A percentile compares a stretch with the other conserved stretches of the same genome.
Conservation (phyloP, 2,797 vertebrate species). For the Podarcis siculus region DNA sequence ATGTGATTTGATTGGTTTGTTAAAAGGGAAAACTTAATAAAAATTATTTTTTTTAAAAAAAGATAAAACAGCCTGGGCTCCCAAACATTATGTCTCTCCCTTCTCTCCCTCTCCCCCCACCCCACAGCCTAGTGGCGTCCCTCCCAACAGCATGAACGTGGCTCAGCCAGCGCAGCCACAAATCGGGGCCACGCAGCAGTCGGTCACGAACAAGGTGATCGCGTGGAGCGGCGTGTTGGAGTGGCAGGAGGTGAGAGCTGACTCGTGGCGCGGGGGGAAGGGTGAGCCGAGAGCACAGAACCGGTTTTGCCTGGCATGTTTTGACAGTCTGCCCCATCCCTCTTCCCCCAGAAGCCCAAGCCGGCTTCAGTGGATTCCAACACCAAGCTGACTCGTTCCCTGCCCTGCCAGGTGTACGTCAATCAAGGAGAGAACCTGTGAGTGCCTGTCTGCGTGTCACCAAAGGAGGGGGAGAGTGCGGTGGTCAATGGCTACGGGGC, state of each 20-base stretch:
- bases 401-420: conserved; percentile 93
- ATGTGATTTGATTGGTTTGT: no score
- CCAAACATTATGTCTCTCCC: conserved; percentile 39
- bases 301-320: background rate
- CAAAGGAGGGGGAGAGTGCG: background rate
- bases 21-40: no score
- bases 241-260: conserved; percentile 90
- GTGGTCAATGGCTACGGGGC: background rate
- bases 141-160: conserved; percentile 55
- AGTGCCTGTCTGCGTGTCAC: conserved; percentile 67
- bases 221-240: conserved; percentile 93
- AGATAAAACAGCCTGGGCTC: no score
- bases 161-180: conserved; percentile 54
- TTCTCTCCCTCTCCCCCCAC: conserved; percentile 40
- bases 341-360: conserved; percentile 87
- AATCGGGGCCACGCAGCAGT: conserved; percentile 77
- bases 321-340: background rate
- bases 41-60: no score
- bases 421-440: conserved; percentile 95
- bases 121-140: conserved; percentile 50
- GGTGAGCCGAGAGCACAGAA: background rate
- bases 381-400: conserved; percentile 90
- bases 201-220: conserved; percentile 87
- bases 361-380: conserved; percentile 87
- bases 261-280: no score